Conservation (phyloP, 2,113 vertebrate genomes). For the Macrotus californicus region DNA sequence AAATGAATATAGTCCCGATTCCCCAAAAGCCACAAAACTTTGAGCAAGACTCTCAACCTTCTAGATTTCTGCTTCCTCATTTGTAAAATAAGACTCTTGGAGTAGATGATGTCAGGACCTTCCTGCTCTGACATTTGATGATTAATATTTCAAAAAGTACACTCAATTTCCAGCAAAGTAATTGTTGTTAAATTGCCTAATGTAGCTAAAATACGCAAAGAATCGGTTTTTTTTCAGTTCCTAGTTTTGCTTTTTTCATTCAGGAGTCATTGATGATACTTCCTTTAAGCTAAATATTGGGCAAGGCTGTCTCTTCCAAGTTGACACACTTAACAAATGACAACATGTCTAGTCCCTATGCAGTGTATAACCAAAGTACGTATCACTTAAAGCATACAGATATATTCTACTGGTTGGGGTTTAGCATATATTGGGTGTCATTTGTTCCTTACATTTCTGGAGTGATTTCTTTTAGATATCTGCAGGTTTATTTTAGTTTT, state of each 20-base stretch:
- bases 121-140: slow-evolving; percentile 39
- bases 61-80: slow-evolving; percentile 44
- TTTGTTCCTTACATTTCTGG: not conserved
- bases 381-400: not conserved
- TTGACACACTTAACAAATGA: slow-evolving; percentile 52
- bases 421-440: not conserved
- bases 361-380: not conserved
- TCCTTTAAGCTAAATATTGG: slow-evolving; percentile 55
- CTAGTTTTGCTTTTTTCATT: slow-evolving; percentile 56
- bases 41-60: not conserved
- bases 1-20: not conserved
- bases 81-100: slow-evolving; percentile 15
- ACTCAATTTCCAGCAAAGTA: slow-evolving; percentile 38
- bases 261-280: slow-evolving; percentile 54
- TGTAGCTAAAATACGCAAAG: slow-evolving; percentile 20
- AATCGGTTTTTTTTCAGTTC: slow-evolving; percentile 53
- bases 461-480: not conserved
- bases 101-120: slow-evolving; percentile 36
- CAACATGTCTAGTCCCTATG: slow-evolving; percentile 44
- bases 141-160: slow-evolving; percentile 46
- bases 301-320: slow-evolving; percentile 63
- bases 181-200: slow-evolving; percentile 47
- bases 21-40: not conserved
- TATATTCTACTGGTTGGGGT: not conserved
- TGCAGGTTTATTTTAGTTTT: not conserved